These are phyloP conservation scores for Ceuthmochares aereus DNA, from an alignment of 2,113 vertebrate genomes.

Conservation along the genomic window DNA sequence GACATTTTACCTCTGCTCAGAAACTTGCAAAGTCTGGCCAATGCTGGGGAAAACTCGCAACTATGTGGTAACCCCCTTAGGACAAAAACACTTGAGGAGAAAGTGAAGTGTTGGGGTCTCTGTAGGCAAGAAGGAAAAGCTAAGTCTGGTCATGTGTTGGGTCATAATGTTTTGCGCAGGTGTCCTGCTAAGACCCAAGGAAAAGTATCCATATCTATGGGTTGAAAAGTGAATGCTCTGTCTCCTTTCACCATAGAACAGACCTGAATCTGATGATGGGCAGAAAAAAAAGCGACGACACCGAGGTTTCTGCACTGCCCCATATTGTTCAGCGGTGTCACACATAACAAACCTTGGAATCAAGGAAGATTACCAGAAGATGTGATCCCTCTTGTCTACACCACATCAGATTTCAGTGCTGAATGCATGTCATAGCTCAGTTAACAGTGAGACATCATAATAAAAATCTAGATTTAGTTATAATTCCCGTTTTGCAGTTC, in stretches of 20 bases:
- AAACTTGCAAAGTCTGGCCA: neutral
- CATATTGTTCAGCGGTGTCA: neutral
- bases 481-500: neutral
- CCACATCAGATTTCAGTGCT: neutral
- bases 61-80: neutral
- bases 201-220: neutral
- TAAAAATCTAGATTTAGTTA: neutral
- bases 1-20: neutral
- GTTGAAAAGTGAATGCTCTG: neutral
- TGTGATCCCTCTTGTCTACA: neutral
- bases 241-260: neutral
- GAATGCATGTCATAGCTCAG: neutral
- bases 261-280: neutral
- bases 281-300: neutral
- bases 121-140: neutral
- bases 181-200: neutral
- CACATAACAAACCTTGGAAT: neutral
- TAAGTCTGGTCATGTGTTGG: neutral
- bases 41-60: neutral
- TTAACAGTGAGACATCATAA: neutral
- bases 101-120: neutral
- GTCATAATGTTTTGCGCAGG: neutral
- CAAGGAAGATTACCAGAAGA: neutral
- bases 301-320: neutral
- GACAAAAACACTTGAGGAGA: neutral